Evolutionary conservation across 2,888 invertebrate species (phyloP).

Genomic region (Acronicta alni): DNA sequence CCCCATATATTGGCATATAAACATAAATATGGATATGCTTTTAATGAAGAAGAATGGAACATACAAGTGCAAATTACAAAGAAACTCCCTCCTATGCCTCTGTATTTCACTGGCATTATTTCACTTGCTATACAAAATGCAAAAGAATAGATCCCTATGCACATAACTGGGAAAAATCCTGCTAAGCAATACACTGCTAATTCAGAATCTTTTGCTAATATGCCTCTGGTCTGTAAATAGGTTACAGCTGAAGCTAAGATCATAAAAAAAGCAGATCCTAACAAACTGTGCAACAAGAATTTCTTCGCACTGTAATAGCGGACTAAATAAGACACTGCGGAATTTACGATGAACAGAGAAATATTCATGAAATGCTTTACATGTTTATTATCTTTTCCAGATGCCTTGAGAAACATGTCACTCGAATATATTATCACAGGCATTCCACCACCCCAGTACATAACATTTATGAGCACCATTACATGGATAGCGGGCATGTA

Average conservation of each 20-base stretch:
- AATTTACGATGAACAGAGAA: background rate
- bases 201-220: constrained; percentile 6
- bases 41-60: constrained; percentile 29
- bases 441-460: background rate
- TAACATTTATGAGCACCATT: background rate
- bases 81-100: constrained; percentile 45
- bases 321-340: background rate
- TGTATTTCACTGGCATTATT: constrained; percentile 53
- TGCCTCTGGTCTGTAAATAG: constrained; percentile 1
- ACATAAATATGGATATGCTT: no score
- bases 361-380: background rate
- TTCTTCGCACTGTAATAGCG: background rate
- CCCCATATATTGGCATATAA: no score
- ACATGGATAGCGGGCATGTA: constrained; percentile 23
- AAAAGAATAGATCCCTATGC: constrained; percentile 34
- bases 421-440: background rate
- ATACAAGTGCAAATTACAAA: constrained; percentile 40
- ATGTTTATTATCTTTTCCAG: background rate
- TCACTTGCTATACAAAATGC: constrained; percentile 42
- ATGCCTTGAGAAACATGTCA: background rate
- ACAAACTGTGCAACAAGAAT: background rate
- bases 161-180: constrained; percentile 21
- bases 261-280: background rate
- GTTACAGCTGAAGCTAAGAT: background rate
- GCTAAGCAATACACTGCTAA: constrained; percentile 26